Evolutionary conservation across 2,113 vertebrate genomes (phyloP).

Genomic region (Morphnarchus princeps): DNA sequence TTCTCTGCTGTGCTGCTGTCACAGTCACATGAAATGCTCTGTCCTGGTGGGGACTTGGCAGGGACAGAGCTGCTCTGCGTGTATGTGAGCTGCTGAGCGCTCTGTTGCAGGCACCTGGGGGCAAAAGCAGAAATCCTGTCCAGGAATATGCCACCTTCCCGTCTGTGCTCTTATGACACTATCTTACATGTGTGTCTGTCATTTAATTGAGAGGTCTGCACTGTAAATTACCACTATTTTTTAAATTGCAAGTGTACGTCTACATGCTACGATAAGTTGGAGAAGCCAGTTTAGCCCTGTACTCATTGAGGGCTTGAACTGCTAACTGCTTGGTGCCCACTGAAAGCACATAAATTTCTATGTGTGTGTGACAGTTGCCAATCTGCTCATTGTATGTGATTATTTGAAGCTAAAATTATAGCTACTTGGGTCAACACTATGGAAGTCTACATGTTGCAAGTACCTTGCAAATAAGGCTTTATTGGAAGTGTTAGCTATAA

Average conservation of each 20-base stretch:
- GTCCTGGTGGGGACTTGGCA: background rate
- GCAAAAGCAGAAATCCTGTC: background rate
- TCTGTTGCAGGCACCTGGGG: background rate
- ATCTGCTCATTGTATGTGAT: background rate
- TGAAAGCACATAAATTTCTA: background rate
- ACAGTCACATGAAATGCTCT: background rate
- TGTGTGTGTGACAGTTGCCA: background rate
- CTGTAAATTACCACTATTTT: background rate
- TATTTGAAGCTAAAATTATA: background rate
- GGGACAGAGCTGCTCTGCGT: background rate
- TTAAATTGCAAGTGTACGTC: background rate
- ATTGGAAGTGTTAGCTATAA: background rate
- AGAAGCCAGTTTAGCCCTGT: background rate
- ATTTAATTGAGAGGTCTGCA: background rate
- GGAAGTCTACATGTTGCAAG: background rate
- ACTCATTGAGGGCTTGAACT: background rate
- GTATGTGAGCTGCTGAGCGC: background rate
- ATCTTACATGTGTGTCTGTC: rapidly evolving
- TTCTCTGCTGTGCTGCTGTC: background rate
- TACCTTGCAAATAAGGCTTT: background rate
- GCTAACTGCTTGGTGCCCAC: background rate
- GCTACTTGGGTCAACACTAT: background rate
- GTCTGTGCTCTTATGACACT: background rate
- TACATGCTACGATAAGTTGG: rapidly evolving
- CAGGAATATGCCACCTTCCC: background rate